Base-by-base conservation (phyloP, 1,140 invertebrate species). In the Heliconius hermathena region DNA sequence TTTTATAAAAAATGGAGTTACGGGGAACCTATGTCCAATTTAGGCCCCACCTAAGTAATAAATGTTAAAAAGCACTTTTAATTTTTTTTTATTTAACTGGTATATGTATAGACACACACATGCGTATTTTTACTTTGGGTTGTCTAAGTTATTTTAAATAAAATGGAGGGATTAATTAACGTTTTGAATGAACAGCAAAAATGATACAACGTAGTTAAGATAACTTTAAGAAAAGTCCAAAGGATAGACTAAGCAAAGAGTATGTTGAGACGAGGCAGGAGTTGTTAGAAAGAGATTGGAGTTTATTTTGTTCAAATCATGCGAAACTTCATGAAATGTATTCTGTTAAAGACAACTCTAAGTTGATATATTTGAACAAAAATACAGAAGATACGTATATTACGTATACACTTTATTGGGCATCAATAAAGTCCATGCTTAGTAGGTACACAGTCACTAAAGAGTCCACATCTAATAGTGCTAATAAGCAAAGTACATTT, bases 211-310 rank as follows among this genome's bases (percentile, higher is more conserved):
- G 71, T 8, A 5, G 72, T 52, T 9, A 46, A 73, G 41, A 3
- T 71, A 74, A 74, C 49, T 74, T 74, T 33, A 74, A 74, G 49
- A 52, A 74, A 74, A 74, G 46, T 74, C 73, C 49, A 52, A 54
- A 74, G 29, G 49, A 16, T 46, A 52, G 73, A 54, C 41, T 74
- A 26, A 74, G 46, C 29, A 46, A 74, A 74, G 73, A 46, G 54
- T 74, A 74, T 36, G 73, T n/a, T n/a, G 73, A 70, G 16, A 29
- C 66, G 16, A n/a, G 66, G 3, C 16, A 26, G 26, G 26, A 74
- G 54, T 54, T 49, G 26, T 73, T 41, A 46, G 72, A 73, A 73
- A 73, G 22, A 49, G 38, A 73, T 38, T 73, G 72, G 72, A 73
- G 22, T 73, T 49, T 16, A 49, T 73, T 73, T 73, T 49, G n/a